Evolutionary conservation across 2,888 invertebrate genomes (phyloP), one percentile per base, ranked within the genome.

Genomic region (Diaperis boleti): DNA sequence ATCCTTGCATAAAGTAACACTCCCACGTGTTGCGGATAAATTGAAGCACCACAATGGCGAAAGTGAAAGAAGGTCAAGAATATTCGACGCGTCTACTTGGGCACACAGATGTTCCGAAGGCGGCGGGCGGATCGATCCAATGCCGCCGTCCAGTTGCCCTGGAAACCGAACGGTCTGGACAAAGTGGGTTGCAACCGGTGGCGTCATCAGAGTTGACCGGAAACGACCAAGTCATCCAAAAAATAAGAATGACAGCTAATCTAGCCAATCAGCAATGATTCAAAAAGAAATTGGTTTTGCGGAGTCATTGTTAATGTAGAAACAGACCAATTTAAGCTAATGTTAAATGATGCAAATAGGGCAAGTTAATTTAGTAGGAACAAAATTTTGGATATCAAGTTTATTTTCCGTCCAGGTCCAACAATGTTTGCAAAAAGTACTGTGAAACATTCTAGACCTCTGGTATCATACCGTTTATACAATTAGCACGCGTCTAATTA

Each of bases 131-230:
- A 57, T 69, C 69, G 69, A 69, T 67, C 62, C 33, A 52, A 50
- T 66, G 68, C 62, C 59, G 68, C 69, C 69, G 65, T 54, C 55
- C 33, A n/a, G 68, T 69, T 67, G 49, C 65, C 71, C 63, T 50
- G 71, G 69, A 62, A 69, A 71, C 67, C 7, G 39, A 45, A 44
- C 56, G 44, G 31, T 14, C 56, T 14, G 33, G 15, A 45, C 11
- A 20, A 44, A 56, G 13, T 45, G 10, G 56, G 55, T 55, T 55
- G 42, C 55, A 42, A 31, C 17, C 10, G 13, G 33, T 10, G 3
- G 15, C 33, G 33, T 49, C 49, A 33, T 14, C 49, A 7, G 7
- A 22, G 22, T n/a, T n/a, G n/a, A 5, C 26, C 3, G 26, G 26
- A 26, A 26, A 26, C n/a, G n/a, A n/a, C n/a, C n/a, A n/a, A n/a